Base-by-base conservation (phyloP, 2,888 invertebrate species). In the Hybos culiciformis region DNA sequence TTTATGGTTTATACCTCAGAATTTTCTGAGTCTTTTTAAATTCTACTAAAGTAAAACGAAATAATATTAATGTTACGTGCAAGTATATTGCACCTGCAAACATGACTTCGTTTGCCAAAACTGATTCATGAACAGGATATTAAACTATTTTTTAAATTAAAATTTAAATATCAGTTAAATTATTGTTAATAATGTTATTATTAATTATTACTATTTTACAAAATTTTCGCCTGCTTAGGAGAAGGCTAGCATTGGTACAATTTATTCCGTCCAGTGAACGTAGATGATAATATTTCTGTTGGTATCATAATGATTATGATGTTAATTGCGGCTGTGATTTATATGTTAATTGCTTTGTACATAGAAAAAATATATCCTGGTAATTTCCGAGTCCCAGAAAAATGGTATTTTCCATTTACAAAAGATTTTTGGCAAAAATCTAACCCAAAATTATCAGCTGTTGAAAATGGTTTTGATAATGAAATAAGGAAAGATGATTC, bases 321-420 rank as follows among this genome's bases (percentile, higher is more conserved):
- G 14, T 48, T 83, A 2, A 6, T 47, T 1, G 53, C 57, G 0
- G 53, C 57, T 15, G 26, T 56, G 1, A 6, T 62, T 1, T 87
- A 90, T 56, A 72, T 85, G 60, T 44, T 80, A 3, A 61, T 91
- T 29, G 80, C 92, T 0, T 68, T 91, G 51, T 94, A 93, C 59
- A 66, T 92, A 21, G 92, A 93, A 62, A 83, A 83, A 50, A 75
- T 94, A 9, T 71, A 79, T 48, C 93, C 93, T 0, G 92, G 92
- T 9, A 81, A 83, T 12, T 87, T 74, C 60, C 91, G 92, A 4
- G 78, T 92, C 0, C 80, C 84, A 0, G 75, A 77, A 47, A 79
- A 78, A 20, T 91, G 86, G 78, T 78, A 90, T 57, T 93, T 88
- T 57, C 77, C 78, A 0, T 72, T 87, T 15, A 73, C 73, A 33